A percentile compares a stretch with the other conserved stretches of the same genome.
Evolutionary conservation across 2,797 vertebrate genomes (phyloP).

Genomic region (Pantherophis vulpinus): DNA sequence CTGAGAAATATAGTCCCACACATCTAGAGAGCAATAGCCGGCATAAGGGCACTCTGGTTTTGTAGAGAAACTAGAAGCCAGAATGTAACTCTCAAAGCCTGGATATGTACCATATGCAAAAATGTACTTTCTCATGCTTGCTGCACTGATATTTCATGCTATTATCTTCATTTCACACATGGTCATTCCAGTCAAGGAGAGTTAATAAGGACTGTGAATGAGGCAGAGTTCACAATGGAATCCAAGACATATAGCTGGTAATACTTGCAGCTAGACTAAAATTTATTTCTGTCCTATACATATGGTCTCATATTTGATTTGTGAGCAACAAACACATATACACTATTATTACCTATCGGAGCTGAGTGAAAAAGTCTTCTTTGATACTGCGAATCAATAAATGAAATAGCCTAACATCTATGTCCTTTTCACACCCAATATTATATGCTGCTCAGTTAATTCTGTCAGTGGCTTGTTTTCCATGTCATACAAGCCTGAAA

Average conservation of each 20-base stretch:
- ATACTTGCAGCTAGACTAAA: not conserved
- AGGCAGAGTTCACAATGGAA: not conserved
- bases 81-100: not conserved
- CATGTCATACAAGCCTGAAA: not conserved
- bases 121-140: not conserved
- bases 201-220: not conserved
- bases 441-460: not conserved
- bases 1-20: not conserved
- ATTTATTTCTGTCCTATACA: not conserved
- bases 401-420: not conserved
- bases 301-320: not conserved
- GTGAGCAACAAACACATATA: not conserved
- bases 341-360: not conserved
- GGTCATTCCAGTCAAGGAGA: not conserved
- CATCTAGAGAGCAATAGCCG: not conserved
- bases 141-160: not conserved
- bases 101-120: not conserved
- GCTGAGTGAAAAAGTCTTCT: not conserved
- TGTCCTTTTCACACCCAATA: not conserved
- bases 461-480: not conserved
- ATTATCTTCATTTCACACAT: not conserved
- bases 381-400: not conserved
- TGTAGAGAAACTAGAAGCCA: not conserved
- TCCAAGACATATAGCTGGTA: not conserved
- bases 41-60: not conserved